phyloP scores from a whole-genome alignment of 2,797 vertebrate genomes.

The Benthosema pterotum region DNA sequence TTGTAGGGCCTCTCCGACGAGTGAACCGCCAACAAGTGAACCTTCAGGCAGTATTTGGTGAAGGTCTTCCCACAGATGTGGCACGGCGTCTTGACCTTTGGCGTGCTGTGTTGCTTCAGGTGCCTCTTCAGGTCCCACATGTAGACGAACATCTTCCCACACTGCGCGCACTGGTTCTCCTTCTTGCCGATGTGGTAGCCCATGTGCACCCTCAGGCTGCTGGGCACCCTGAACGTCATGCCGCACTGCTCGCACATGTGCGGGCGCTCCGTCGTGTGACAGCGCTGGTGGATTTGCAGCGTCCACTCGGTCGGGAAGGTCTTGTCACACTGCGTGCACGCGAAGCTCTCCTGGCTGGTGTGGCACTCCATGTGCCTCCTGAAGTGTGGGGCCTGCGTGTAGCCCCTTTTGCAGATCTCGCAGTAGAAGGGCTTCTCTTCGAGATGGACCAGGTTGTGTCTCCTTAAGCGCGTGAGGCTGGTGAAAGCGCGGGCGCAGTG shows the following conservation, averaged over 20 bases:
- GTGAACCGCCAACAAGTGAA: slow-evolving; percentile 73
- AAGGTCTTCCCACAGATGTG: slow-evolving; percentile 76
- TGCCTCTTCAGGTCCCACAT: slow-evolving; percentile 75
- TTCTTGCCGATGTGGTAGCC: slow-evolving; percentile 76
- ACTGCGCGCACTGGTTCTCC: slow-evolving; percentile 77
- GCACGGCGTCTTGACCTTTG: slow-evolving; percentile 74
- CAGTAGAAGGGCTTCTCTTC: slow-evolving; percentile 81
- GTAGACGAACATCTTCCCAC: slow-evolving; percentile 78
- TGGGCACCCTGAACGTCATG: slow-evolving; percentile 73
- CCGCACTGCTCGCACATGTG: slow-evolving; percentile 82
- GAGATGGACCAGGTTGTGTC: slow-evolving; percentile 80
- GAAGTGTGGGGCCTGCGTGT: slow-evolving; percentile 77
- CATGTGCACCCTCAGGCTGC: slow-evolving; percentile 77
- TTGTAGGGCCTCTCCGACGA: slow-evolving; percentile 72
- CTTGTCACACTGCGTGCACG: slow-evolving; percentile 77
- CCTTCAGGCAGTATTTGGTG: slow-evolving; percentile 75
- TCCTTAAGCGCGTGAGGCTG: slow-evolving; percentile 73
- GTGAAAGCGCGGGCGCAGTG: slow-evolving; percentile 81
- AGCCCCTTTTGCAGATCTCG: slow-evolving; percentile 74
- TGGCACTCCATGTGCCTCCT: slow-evolving; percentile 79
- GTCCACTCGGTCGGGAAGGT: slow-evolving; percentile 78
- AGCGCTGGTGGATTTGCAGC: slow-evolving; percentile 78
- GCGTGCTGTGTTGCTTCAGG: slow-evolving; percentile 77
- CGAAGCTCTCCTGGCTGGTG: slow-evolving; percentile 75
- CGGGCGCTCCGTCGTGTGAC: slow-evolving; percentile 80